Evolutionary conservation across 2,113 vertebrate genomes (phyloP).

Genomic region (Paratilapia polleni): DNA sequence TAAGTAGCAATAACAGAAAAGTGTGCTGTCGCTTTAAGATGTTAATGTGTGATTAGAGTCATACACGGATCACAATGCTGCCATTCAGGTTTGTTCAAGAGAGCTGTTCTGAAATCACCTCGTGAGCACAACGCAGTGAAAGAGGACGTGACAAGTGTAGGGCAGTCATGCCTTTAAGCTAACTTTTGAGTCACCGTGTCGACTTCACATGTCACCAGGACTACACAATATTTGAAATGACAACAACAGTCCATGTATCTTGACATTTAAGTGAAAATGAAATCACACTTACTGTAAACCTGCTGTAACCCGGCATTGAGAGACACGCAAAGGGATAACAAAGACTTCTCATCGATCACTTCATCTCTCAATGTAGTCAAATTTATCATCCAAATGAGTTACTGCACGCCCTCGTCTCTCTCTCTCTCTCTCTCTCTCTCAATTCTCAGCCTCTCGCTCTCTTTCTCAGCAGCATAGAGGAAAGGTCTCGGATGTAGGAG

Average conservation of each 20-base stretch:
- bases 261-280: conserved; percentile 11
- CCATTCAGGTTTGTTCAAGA: not conserved
- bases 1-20: not conserved
- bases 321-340: not conserved
- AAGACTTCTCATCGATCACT: conserved; percentile 36
- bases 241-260: not conserved
- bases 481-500: conserved; percentile 69
- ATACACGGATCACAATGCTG: not conserved
- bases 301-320: conserved; percentile 64
- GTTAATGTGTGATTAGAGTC: not conserved
- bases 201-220: not conserved
- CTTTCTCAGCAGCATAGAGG: conserved; percentile 66
- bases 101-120: conserved; percentile 18
- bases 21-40: not conserved
- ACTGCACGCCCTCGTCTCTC: conserved; percentile 46
- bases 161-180: not conserved
- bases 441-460: conserved; percentile 43
- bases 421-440: conserved; percentile 51
- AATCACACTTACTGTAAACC: conserved; percentile 66
- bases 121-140: not conserved
- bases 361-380: conserved; percentile 33
- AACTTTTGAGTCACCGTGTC: not conserved
- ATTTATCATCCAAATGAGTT: conserved; percentile 41
- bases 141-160: not conserved
- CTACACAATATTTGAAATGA: not conserved